A percentile compares a stretch with the other conserved stretches of the same genome.
Conservation (phyloP, 2,888 invertebrate genomes). For the Carabus problematicus region DNA sequence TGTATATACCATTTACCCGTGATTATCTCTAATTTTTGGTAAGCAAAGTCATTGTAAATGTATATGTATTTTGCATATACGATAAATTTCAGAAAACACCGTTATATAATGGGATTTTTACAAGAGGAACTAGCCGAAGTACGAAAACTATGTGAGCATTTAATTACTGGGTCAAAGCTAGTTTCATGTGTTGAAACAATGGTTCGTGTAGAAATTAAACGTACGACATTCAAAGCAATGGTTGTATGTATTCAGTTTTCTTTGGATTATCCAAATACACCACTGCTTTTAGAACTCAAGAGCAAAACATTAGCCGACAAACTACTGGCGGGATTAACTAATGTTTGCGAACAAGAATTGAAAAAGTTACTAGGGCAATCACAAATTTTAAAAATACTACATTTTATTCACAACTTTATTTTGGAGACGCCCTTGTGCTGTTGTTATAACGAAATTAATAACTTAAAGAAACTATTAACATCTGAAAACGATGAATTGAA, state of each 20-base stretch:
- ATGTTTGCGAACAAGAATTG: slow-evolving; percentile 68
- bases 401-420: slow-evolving; percentile 70
- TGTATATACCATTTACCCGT: no score
- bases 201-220: slow-evolving; percentile 73
- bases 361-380: slow-evolving; percentile 67
- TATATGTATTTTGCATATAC: no score
- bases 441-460: slow-evolving; percentile 74
- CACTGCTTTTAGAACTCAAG: slow-evolving; percentile 71
- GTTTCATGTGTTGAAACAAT: slow-evolving; percentile 71
- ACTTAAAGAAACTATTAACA: slow-evolving; percentile 63
- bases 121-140: slow-evolving; percentile 72
- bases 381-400: slow-evolving; percentile 66
- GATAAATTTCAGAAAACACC: no score
- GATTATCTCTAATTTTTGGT: no score
- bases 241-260: slow-evolving; percentile 73
- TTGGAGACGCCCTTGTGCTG: slow-evolving; percentile 75
- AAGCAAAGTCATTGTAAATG: no score
- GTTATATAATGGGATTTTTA: slow-evolving; percentile 65
- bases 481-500: slow-evolving; percentile 65
- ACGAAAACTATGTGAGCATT: slow-evolving; percentile 67
- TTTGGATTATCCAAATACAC: slow-evolving; percentile 65
- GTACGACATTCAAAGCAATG: slow-evolving; percentile 68
- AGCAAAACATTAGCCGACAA: slow-evolving; percentile 72
- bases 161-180: slow-evolving; percentile 67
- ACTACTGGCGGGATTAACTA: slow-evolving; percentile 67